Base-by-base conservation (phyloP, 2,113 vertebrate species). In the Pterocles gutturalis region DNA sequence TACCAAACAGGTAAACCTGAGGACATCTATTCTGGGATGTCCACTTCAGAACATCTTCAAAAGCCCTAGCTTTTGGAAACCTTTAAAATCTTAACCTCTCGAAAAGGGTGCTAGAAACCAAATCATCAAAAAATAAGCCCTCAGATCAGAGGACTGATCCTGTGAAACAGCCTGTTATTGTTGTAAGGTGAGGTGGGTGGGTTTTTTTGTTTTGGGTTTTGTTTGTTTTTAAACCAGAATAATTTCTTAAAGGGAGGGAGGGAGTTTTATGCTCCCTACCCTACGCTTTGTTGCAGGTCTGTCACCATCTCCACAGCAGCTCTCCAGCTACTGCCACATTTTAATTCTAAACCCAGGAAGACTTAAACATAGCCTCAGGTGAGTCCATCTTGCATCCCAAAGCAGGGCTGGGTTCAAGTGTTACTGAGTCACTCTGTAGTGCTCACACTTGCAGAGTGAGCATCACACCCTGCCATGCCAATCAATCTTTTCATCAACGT, bases 401-500 rank as follows among this genome's bases (percentile, higher is more conserved):
- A 60, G 33, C 1, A 0, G 51, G 31, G 33, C 34, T 91, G 71
- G 24, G 24, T 54, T 29, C 46, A 4, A 13, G 60, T 5, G 9
- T 53, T 34, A 3, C 21, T 3, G 3, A 34, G 51, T 81, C 46
- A 58, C 28, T 31, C 75, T 26, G 41, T 36, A 61, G n/a, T 2
- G 10, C 78, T 85, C 61, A 60, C 43, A 8, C 20, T 55, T 69
- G 10, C 76, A 90, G n/a, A 36, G 41, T 13, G 62, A 93, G 41
- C 70, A 54, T 65, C 70, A 26, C 13, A 8, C 38, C 64, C 64
- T 77, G 33, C 31, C 62, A 55, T 31, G 65, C 67, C 71, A 87
- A 92, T 92, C 93, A 75, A 78, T 90, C 64, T 87, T 95, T 58
- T 53, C 69, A 83, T 60, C 88, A 87, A 7, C 88, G 33, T 61